These are phyloP conservation scores for Parus major DNA, from an alignment of 2,113 vertebrate species.

Conservation along the genomic window DNA sequence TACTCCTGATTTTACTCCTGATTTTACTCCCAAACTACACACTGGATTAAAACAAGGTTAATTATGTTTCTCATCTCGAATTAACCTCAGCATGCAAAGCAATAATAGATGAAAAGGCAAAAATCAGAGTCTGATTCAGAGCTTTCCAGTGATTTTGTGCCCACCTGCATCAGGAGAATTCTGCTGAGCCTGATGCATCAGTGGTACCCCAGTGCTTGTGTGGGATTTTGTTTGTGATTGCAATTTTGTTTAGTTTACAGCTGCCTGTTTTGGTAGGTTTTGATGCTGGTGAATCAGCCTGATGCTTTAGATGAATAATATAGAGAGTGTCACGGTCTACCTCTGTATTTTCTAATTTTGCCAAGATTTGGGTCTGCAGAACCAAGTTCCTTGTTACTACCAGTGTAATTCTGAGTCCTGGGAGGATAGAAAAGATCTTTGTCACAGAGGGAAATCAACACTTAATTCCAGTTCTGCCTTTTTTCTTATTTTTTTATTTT, in stretches of 20 bases:
- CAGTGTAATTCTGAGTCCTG: background rate
- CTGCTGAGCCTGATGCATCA: background rate
- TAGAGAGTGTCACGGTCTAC: background rate
- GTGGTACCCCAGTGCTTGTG: background rate
- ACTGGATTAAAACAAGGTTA: background rate
- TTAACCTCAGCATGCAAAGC: background rate
- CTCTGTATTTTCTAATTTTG: background rate
- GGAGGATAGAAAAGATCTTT: background rate
- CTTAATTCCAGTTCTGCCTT: background rate
- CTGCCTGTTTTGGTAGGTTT: background rate
- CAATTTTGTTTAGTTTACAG: background rate
- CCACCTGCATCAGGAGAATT: background rate
- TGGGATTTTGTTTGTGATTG: background rate
- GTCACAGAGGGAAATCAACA: background rate
- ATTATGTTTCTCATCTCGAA: background rate
- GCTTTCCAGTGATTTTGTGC: background rate
- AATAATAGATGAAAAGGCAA: background rate
- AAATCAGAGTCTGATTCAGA: background rate
- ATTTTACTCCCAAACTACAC: background rate
- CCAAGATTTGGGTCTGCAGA: background rate
- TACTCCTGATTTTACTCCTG: background rate
- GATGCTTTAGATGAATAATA: background rate
- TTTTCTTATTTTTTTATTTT: background rate
- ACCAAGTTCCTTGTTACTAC: background rate
- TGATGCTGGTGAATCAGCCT: background rate